Base-by-base conservation (phyloP, 1,140 invertebrate genomes). In the Mesaphorura yosii region DNA sequence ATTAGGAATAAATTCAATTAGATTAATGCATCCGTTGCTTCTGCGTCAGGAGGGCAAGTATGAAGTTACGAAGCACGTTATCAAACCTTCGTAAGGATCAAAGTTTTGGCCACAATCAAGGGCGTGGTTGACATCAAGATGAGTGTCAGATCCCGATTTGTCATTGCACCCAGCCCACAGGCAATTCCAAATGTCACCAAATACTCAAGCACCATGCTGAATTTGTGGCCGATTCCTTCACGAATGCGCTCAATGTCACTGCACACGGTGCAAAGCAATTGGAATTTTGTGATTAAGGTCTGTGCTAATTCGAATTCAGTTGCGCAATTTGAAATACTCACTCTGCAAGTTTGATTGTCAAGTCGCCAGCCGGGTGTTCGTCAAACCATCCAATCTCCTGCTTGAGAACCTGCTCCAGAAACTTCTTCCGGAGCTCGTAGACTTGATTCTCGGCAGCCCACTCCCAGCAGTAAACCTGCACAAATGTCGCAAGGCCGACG, bases 201-300 rank as follows among this genome's bases (percentile, higher is more conserved):
- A 53, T 79, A 83, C 64, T 81, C 82, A 6, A 85, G 65, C 60
- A 90, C 83, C 37, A 83, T 80, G 2, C 79, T 80, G n/a, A 89
- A 70, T 68, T 93, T 93, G 66, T 90, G 86, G 0, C 87, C 87
- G 37, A 93, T 79, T 4, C 88, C 89, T 66, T 90, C 86, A 67
- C 89, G 83, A 59, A 92, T 74, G 68, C 88, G 86, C n/a, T 84
- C 76, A n/a, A 93, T 73, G 70, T 93, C 88, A 66, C 89, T 91
- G 66, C 34, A 69, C 65, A 65, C 54, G 23, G 17, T 38, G 12
- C 14, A 34, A 40, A 23, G 23, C n/a, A 27, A 14, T 39, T 27
- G 12, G 27, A 26, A 57, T 40, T 50, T 26, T 41, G 17, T 5
- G 14, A 20, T 26, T 23, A 6, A 41, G n/a, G n/a, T n/a, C 7